Percentiles rank a stretch among this genome's conserved stretches.
Conservation (phyloP, 2,797 vertebrate genomes). For the Epinephelus coioides region DNA sequence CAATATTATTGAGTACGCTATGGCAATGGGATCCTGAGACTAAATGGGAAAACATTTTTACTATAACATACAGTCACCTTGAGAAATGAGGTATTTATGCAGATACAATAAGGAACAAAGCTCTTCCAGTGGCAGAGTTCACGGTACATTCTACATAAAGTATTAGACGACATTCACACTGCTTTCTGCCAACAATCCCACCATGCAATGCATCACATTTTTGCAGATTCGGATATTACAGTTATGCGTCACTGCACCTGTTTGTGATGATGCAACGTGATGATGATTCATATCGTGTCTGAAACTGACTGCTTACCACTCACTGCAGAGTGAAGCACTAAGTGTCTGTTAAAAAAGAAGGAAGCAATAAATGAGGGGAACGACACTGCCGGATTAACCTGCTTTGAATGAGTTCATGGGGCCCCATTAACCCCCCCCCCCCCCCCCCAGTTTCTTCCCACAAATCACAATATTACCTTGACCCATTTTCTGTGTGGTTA, state of each 20-base stretch:
- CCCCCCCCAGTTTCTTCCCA: background rate
- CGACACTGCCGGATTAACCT: background rate
- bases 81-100: background rate
- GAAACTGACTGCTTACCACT: background rate
- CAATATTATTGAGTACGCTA: background rate
- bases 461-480: background rate
- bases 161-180: background rate
- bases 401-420: background rate
- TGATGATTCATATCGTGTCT: background rate
- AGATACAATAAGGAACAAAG: background rate
- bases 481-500: background rate
- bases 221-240: background rate
- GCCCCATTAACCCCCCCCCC: background rate
- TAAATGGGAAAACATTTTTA: background rate
- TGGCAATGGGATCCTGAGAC: background rate
- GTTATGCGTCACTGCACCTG: background rate
- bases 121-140: background rate
- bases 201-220: background rate
- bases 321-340: background rate
- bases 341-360: background rate
- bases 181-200: background rate
- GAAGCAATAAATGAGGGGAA: background rate
- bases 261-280: background rate
- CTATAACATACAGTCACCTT: background rate
- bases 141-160: background rate